Evolutionary conservation across 2,888 invertebrate species (phyloP), one percentile per base, ranked within the genome.

Genomic region (Aspidiotus destructor): DNA sequence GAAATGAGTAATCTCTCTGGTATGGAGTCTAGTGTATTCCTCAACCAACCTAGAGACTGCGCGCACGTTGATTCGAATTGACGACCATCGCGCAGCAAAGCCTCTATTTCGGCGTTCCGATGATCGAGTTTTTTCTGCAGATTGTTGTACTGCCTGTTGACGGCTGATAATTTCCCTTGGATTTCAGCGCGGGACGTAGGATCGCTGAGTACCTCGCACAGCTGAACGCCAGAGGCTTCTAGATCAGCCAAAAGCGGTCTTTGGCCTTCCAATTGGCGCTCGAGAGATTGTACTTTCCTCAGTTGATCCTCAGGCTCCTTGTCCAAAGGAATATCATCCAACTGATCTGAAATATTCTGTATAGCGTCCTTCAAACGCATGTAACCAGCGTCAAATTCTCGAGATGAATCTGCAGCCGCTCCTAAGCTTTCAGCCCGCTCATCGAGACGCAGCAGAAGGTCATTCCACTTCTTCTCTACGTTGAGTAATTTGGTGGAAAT

Each of bases 181-280:
- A 97, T 91, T 79, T 97, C 96, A 58, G 91, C 89, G 63, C 90
- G 84, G 0, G 93, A 90, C 0, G 92, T 88, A 0, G 94, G 87
- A 79, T 97, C 96, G 40, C 92, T 89, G 52, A 96, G 80, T 44
- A 92, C 91, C 67, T 88, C 87, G 75, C 90, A 88, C 0, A 97
- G 80, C 42, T 90, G 88, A 1, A 86, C 87, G n/a, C 94, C 95
- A 0, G 94, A 86, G n/a, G 87, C 86, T 75, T 92, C 92, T 41
- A 91, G 84, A 77, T 93, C 93, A 0, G 93, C 91, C 69, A 94
- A 78, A 0, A 93, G 80, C 0, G 92, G 93, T 7, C 93, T 83
- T 76, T 92, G 92, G 0, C 91, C 90, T 79, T 93, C 93, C 40
- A 94, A 79, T 74, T 92, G 91, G 8, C 92, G 83, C 76, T 93